Evolutionary conservation across 2,888 invertebrate genomes (phyloP), one percentile per base, ranked within the genome.

Genomic region (Microplitis manilae): DNA sequence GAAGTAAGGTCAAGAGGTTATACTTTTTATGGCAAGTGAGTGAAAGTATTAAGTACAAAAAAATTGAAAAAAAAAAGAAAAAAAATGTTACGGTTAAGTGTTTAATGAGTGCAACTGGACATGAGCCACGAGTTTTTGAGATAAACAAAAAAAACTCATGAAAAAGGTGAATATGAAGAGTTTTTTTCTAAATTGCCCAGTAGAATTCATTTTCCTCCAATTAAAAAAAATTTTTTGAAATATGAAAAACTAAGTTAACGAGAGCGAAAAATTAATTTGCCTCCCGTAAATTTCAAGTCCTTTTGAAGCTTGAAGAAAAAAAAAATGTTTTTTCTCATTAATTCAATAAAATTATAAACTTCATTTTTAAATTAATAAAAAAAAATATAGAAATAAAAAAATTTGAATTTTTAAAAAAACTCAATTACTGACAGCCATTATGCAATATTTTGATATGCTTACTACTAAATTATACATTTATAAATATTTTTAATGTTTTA

Each of bases 281-380:
- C 72, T 78, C 64, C 59, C 68, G 75, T 75, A 75, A 77, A 75
- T 75, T 68, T 75, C 69, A 76, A 72, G 73, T 72, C 59, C 73
- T 69, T 65, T 59, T 70, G 60, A 77, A 77, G 59, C 67, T 70
- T 60, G 68, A 67, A 68, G 40, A 62, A 67, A 68, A 69, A 78
- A 40, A 73, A 50, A 50, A 72, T 20, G 2, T 50, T 50, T 50
- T 50, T 50, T 5, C 13, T 13, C 50, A 2, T 50, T 50, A 50
- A 50, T 50, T 50, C 50, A 50, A 50, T 30, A 30, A 30, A 30
- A 30, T 30, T 30, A 50, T 50, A 7, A 50, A 50, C 8, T 50
- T 50, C 9, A 50, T 50, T 50, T 13, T 13, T 50, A 50, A 13
- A 50, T 50, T 13, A 50, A 50, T 50, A 13, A 13, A 50, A 50